Evolutionary conservation across 2,888 invertebrate genomes (phyloP).

Genomic region (Zygaena filipendulae): DNA sequence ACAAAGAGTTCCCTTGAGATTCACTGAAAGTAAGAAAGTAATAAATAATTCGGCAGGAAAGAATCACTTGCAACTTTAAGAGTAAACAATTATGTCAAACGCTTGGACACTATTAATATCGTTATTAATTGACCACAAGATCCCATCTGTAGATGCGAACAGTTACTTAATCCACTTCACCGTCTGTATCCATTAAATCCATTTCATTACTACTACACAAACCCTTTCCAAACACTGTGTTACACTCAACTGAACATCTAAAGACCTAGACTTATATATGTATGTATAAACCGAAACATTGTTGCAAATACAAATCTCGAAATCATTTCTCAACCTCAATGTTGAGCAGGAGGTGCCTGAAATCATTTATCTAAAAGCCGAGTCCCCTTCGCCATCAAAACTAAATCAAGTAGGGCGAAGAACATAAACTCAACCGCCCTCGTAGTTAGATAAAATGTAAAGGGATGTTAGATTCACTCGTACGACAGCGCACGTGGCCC

Average conservation of each 20-base stretch:
- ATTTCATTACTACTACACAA: conserved; percentile 58
- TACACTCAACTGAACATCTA: conserved; percentile 32
- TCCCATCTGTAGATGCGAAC: no score
- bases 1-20: no score
- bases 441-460: conserved; percentile 62
- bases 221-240: conserved; percentile 41
- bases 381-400: conserved; percentile 63
- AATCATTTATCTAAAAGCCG: conserved; percentile 63
- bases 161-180: conserved; percentile 53
- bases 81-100: no score
- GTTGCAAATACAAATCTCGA: conserved; percentile 40
- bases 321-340: conserved; percentile 23
- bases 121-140: no score
- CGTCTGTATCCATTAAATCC: conserved; percentile 36
- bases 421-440: conserved; percentile 62
- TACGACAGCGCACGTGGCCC: conserved; percentile 44
- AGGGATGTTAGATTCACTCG: conserved; percentile 63
- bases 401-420: conserved; percentile 62
- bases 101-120: no score
- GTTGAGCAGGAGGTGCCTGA: conserved; percentile 21
- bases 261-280: no score
- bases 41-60: no score
- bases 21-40: no score
- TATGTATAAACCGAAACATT: no score
- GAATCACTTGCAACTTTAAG: no score